Evolutionary conservation across 1,140 invertebrate genomes (phyloP).

Genomic region (Brachionus rotundiformis): DNA sequence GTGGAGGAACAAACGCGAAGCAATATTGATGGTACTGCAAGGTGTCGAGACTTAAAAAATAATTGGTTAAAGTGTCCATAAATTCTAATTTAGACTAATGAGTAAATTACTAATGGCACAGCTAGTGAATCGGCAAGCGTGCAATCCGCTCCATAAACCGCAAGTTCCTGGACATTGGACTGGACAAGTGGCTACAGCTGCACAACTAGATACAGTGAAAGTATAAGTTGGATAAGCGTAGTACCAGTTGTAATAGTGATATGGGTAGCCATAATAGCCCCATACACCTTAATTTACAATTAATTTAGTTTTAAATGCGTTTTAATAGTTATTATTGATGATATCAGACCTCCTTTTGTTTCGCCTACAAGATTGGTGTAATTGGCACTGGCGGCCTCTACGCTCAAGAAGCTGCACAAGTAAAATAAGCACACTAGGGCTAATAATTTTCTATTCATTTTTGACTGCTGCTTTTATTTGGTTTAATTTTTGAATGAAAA

Average conservation of each 20-base stretch:
- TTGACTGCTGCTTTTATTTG: slow-evolving; percentile 30
- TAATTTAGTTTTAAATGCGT: no score
- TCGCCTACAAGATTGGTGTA: not conserved
- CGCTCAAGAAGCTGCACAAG: not conserved
- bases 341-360: not conserved
- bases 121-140: slow-evolving; percentile 31
- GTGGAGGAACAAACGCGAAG: slow-evolving; percentile 3
- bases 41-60: not conserved
- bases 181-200: slow-evolving; percentile 17
- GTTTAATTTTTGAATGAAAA: slow-evolving; percentile 3
- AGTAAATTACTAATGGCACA: slow-evolving; percentile 37
- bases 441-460: slow-evolving; percentile 15
- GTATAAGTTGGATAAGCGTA: slow-evolving; percentile 41
- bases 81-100: no score
- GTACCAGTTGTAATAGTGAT: slow-evolving; percentile 43
- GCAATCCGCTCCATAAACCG: slow-evolving; percentile 41
- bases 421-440: not conserved
- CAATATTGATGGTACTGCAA: slow-evolving; percentile 1
- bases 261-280: slow-evolving; percentile 30
- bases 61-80: no score
- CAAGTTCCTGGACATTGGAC: slow-evolving; percentile 40
- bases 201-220: not conserved
- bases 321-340: no score
- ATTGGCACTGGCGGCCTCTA: not conserved
- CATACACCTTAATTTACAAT: not conserved